These are phyloP conservation scores for Tyrannus savana DNA, from an alignment of 2,113 vertebrate species.

Conservation along the genomic window DNA sequence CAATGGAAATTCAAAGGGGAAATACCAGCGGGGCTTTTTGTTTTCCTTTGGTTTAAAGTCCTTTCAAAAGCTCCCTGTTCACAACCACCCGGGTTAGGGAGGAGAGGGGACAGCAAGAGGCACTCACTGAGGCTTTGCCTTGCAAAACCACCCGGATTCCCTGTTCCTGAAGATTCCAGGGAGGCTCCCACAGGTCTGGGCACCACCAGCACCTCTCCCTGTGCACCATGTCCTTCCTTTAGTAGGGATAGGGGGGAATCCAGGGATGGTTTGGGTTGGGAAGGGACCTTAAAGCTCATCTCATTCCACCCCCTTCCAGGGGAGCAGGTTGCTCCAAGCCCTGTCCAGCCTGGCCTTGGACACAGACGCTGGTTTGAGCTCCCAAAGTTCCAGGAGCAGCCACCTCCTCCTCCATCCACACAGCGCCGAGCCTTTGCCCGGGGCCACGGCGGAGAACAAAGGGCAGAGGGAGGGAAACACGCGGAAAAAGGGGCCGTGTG, in stretches of 20 bases:
- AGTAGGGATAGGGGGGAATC: not conserved
- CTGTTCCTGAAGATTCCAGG: too few species aligned
- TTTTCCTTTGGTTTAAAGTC: not conserved
- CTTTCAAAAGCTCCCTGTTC: not conserved
- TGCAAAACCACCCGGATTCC: fast-evolving
- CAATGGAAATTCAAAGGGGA: not conserved
- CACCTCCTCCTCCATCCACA: not conserved
- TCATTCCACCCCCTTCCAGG: not conserved
- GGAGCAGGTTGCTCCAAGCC: not conserved
- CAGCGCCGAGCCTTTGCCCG: fast-evolving
- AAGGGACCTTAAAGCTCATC: not conserved
- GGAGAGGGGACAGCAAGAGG: not conserved
- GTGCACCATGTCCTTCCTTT: not conserved
- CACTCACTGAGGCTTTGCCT: not conserved
- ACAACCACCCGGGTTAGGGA: not conserved
- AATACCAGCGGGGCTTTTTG: not conserved
- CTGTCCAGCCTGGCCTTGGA: not conserved
- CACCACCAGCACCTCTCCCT: not conserved
- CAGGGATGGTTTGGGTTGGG: not conserved
- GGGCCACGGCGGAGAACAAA: not conserved
- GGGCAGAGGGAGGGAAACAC: not conserved
- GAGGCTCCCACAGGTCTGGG: not conserved
- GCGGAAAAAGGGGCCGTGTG: fast-evolving
- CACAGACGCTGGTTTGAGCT: fast-evolving
- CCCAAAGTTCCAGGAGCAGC: not conserved